Conservation (phyloP, 2,888 invertebrate species). For the Heliconius erato region DNA sequence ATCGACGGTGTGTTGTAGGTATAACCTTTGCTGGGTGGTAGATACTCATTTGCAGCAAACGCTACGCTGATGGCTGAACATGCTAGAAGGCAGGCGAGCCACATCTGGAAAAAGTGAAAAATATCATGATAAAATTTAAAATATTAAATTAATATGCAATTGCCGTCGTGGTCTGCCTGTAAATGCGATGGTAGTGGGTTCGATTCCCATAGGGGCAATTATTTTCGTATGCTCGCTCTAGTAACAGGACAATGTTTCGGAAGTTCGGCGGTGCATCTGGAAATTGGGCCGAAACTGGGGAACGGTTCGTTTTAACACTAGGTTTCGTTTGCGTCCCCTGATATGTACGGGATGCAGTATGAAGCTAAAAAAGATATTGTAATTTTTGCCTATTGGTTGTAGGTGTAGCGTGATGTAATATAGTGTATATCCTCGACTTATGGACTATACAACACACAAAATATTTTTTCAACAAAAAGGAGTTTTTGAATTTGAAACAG, state of each 20-base stretch:
- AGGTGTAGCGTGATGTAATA: too few species aligned
- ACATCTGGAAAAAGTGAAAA: slow-evolving; percentile 79
- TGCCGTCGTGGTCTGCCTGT: background rate
- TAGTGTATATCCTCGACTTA: too few species aligned
- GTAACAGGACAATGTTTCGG: too few species aligned
- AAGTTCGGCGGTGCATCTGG: too few species aligned
- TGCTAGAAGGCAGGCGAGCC: slow-evolving; percentile 77
- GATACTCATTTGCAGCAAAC: slow-evolving; percentile 90
- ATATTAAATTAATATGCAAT: background rate
- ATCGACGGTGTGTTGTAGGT: slow-evolving; percentile 89
- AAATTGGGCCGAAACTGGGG: too few species aligned
- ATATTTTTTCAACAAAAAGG: too few species aligned
- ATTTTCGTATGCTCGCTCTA: background rate
- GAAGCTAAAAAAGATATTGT: background rate
- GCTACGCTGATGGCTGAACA: slow-evolving; percentile 81
- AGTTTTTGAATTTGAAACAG: too few species aligned
- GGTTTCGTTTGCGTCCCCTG: background rate
- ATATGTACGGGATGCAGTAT: background rate
- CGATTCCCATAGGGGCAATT: background rate
- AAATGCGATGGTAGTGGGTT: background rate
- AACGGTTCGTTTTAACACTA: too few species aligned
- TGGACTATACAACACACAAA: too few species aligned
- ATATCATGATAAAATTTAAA: background rate
- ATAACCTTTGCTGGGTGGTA: slow-evolving; percentile 91
- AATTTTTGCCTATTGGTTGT: too few species aligned